Evolutionary conservation across 2,888 invertebrate species (phyloP), one percentile per base, ranked within the genome.

Genomic region (Malacosoma neustria): DNA sequence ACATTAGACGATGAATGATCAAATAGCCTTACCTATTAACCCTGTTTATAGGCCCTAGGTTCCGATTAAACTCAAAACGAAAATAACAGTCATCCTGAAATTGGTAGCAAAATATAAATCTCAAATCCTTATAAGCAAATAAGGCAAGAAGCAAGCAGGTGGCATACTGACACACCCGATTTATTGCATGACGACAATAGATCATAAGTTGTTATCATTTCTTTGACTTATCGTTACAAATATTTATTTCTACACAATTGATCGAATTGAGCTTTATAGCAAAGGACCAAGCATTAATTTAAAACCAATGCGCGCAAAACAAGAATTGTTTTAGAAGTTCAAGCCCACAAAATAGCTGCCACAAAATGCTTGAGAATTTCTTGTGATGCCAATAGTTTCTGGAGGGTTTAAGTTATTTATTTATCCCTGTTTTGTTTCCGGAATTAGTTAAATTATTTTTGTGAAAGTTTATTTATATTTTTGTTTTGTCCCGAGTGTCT

Each of bases 141-240:
- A 22, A 22, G 22, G 9, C 7, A 22, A 22, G 9, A 9, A 22
- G 22, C 6, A 22, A 22, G 22, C 22, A 22, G 22, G 22, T 22
- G 22, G 22, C 22, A 22, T 22, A 5, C 6, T 0, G 22, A 22
- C 22, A 22, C 2, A 22, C 9, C 5, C 22, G 22, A 22, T 22
- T 22, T 22, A 22, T 22, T 22, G 22, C 22, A 22, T n/a, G n/a
- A 39, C 51, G 36, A 35, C 44, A 30, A 43, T 34, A 45, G 46
- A 61, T 62, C 59, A 61, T 58, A 61, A 61, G 61, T 61, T 49
- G 59, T 43, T 40, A 40, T 51, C 40, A 54, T 61, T 61, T 61
- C 61, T 61, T 61, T 50, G 44, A 48, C 47, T 41, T 42, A 35
- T 46, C 12, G n/a, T n/a, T n/a, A n/a, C n/a, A n/a, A n/a, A n/a